Percentiles rank a stretch among this genome's conserved stretches.
Conservation (phyloP, 2,113 vertebrate species). For the Cryptomyrus ogoouensis region DNA sequence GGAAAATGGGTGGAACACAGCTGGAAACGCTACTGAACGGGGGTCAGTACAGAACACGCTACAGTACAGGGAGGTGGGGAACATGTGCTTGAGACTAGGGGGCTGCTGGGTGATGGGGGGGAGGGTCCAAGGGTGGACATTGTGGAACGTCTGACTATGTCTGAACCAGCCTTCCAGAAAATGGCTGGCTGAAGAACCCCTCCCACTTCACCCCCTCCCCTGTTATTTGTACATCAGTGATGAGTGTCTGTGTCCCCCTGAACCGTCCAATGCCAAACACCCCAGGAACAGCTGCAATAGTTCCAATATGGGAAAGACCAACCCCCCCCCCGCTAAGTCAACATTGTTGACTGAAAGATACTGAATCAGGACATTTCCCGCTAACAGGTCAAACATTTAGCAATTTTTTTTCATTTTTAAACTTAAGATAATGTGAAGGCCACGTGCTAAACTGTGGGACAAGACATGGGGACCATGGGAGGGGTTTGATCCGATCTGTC, state of each 20-base stretch:
- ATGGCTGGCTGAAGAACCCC: not conserved
- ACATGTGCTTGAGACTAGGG: not conserved
- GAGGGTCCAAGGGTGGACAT: not conserved
- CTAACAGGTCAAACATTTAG: not conserved
- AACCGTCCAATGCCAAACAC: not conserved
- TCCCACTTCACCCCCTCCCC: not conserved
- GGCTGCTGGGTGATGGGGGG: not conserved
- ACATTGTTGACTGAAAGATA: not conserved
- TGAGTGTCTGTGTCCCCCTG: not conserved
- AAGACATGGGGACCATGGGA: constrained; percentile 38
- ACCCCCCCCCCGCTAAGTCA: not conserved
- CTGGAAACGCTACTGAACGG: not conserved
- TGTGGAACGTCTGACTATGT: not conserved
- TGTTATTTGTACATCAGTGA: not conserved
- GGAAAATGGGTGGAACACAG: not conserved
- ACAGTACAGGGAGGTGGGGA: not conserved
- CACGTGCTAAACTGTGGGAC: not conserved
- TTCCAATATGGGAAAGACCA: not conserved
- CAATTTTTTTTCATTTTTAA: not conserved
- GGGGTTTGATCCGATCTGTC: constrained; percentile 47
- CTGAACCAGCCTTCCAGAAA: not conserved
- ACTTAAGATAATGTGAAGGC: not conserved
- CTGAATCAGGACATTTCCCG: not conserved
- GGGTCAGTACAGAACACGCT: not conserved
- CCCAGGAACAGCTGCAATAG: not conserved